These are phyloP conservation scores for Sepiola atlantica DNA, from an alignment of 2,888 invertebrate genomes.

Conservation along the genomic window DNA sequence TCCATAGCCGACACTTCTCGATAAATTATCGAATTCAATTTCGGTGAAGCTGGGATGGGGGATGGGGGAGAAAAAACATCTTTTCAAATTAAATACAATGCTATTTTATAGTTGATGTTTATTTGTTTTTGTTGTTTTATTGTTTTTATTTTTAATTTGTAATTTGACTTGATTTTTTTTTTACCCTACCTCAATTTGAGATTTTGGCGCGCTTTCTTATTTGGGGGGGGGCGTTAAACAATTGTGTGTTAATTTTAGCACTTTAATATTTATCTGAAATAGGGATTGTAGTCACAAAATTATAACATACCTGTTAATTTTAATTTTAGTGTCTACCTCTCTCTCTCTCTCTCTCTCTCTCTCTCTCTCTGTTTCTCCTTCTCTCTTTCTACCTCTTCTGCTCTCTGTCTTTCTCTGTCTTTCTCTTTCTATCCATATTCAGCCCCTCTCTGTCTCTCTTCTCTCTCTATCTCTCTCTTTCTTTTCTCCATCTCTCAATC, in stretches of 20 bases:
- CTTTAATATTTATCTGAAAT: background rate
- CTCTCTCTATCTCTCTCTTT: background rate
- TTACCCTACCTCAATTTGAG: background rate
- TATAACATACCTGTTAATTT: background rate
- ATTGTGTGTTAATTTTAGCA: background rate
- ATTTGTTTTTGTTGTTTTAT: no score
- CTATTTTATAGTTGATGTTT: background rate
- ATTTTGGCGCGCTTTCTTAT: background rate
- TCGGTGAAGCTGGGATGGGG: background rate
- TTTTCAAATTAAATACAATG: conserved; percentile 9
- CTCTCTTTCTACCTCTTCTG: background rate
- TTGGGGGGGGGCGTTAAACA: background rate
- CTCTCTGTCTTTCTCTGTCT: background rate
- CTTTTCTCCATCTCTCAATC: background rate
- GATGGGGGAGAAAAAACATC: background rate
- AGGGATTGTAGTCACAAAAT: background rate
- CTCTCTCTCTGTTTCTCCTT: background rate
- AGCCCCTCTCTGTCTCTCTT: background rate
- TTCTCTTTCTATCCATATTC: background rate
- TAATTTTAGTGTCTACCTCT: background rate
- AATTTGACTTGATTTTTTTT: background rate
- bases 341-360: background rate
- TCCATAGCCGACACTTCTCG: background rate
- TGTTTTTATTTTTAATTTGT: background rate
- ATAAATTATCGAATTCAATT: conserved; percentile 10